A percentile compares a stretch with the other conserved stretches of the same genome.
Evolutionary conservation across 2,888 invertebrate genomes (phyloP).

Genomic region (Caenorhabditis sp.): DNA sequence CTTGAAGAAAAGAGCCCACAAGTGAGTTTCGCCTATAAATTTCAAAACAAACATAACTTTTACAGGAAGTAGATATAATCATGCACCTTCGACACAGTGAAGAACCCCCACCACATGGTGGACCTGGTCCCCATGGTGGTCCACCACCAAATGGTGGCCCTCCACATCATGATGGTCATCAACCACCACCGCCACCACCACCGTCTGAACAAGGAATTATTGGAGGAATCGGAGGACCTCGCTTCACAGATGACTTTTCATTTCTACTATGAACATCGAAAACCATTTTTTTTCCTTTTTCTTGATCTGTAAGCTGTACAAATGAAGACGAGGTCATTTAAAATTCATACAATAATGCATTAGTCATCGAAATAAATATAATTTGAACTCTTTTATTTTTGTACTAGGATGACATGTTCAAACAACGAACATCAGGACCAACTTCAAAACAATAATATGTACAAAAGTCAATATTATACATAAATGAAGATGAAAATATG

Average conservation of each 20-base stretch:
- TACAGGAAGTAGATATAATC: neutral
- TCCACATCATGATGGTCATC: neutral
- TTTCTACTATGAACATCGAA: neutral
- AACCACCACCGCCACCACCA: neutral
- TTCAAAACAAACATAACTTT: too few species aligned
- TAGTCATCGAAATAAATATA: too few species aligned
- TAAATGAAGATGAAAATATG: too few species aligned
- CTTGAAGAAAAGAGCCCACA: conserved; percentile 10
- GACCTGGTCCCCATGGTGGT: too few species aligned
- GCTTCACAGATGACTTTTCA: neutral
- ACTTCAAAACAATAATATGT: too few species aligned
- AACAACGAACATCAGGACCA: too few species aligned
- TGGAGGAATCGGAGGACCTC: neutral
- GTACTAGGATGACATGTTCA: too few species aligned
- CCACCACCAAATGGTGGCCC: too few species aligned
- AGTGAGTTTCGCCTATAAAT: too few species aligned
- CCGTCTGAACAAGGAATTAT: neutral
- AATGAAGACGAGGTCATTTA: neutral
- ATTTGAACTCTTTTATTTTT: too few species aligned
- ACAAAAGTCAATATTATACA: too few species aligned
- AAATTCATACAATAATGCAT: too few species aligned
- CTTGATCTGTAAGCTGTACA: neutral
- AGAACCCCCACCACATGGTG: neutral
- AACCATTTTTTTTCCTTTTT: neutral
- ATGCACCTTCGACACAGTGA: neutral